phyloP scores from a whole-genome alignment of 2,888 invertebrate species.

The Trypoxylon attenuatum region DNA sequence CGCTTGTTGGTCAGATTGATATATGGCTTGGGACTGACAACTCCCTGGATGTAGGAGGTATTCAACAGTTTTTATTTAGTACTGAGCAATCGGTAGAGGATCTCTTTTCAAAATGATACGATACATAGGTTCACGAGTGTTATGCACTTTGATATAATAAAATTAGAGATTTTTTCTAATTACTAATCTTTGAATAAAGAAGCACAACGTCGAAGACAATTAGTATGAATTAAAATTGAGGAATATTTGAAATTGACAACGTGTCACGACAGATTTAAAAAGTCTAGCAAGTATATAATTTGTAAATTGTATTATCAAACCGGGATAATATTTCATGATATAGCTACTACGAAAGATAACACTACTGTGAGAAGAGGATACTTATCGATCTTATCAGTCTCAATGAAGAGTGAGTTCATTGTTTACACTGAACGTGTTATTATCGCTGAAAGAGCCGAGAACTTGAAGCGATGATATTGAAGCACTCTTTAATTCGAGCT shows the following conservation, averaged over 20 bases:
- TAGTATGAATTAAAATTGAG: no score
- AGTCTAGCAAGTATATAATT: no score
- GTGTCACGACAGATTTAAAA: no score
- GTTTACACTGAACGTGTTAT: no score
- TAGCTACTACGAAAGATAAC: conserved; percentile 16
- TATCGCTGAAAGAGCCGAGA: no score
- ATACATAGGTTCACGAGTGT: not conserved
- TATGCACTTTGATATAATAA: not conserved
- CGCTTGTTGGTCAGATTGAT: conserved; percentile 14
- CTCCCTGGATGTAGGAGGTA: not conserved
- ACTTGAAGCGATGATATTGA: no score
- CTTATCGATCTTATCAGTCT: conserved; percentile 15
- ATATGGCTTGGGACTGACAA: conserved; percentile 13
- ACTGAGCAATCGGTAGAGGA: not conserved
- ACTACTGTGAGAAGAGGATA: conserved; percentile 1
- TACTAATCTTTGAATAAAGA: no score
- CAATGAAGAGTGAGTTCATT: conserved; percentile 10
- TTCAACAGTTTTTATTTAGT: conserved; percentile 2
- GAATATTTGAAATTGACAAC: no score
- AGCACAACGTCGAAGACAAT: no score
- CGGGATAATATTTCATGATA: not conserved
- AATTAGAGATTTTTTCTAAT: not conserved
- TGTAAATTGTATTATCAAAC: no score
- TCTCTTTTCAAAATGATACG: not conserved
- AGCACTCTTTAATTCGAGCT: no score